Evolutionary conservation across 1,140 invertebrate species (phyloP), one percentile per base, ranked within the genome.

Genomic region (Parasteatoda tepidariorum): DNA sequence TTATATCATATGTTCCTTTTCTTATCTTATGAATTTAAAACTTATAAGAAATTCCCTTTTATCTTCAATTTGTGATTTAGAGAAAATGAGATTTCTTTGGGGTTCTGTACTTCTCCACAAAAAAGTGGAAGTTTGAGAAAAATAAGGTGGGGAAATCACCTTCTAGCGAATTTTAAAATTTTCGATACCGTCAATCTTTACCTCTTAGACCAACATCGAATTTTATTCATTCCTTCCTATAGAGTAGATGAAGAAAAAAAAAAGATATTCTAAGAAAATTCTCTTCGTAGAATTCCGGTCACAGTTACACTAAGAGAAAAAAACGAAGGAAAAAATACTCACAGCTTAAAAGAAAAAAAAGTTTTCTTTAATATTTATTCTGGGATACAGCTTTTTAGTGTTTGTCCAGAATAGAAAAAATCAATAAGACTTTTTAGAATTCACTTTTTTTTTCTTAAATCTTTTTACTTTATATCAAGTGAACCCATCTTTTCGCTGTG

Each of bases 301-400:
- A 74, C 33, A 18, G 71, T 74, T 61, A 61, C 55, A 61, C n/a
- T n/a, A 30, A 13, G 55, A n/a, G 22, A 59, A n/a, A 26, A 2
- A 26, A 33, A 38, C 0, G 38, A 30, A 30, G 55, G 55, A 61
- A 59, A 74, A 74, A 22, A 33, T 74, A 13, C 33, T 34, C 33
- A 5, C 13, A 38, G 13, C 28, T 67, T 22, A 38, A 41, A 34
- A 38, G 0, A 34, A 59, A 74, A 61, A 34, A 74, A 26, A 34
- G 30, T 31, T 31, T n/a, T 57, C 18, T 31, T 74, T 74, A 74
- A 74, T 74, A 74, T 74, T 74, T 74, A 74, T 74, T 74, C 71
- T 61, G n/a, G 55, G 18, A 7, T 57, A 61, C 55, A 74, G 61
- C 71, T 74, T 59, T 59, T 74, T 74, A 59, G 54, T 74, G 22